These are phyloP conservation scores for Cyprinodon diabolis DNA, from an alignment of 2,797 vertebrate genomes.

Conservation along the genomic window DNA sequence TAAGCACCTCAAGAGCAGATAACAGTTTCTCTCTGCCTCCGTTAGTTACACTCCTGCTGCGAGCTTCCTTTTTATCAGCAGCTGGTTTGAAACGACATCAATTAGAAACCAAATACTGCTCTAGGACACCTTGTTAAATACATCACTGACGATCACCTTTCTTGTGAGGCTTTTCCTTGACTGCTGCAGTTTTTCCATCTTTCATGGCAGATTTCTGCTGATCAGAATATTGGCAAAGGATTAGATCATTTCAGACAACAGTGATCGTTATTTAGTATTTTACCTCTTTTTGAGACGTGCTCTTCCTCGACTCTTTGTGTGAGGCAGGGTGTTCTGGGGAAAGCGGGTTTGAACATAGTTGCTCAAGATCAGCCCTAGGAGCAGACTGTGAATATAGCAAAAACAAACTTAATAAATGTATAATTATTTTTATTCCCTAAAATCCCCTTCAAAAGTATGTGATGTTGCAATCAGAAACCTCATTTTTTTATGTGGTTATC, in stretches of 20 bases:
- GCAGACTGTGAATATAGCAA: conserved; percentile 49
- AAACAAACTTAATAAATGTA: neutral
- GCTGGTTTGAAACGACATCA: conserved; percentile 41
- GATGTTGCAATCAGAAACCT: neutral
- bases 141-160: conserved; percentile 57
- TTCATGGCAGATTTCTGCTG: conserved; percentile 69
- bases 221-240: neutral
- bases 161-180: conserved; percentile 69
- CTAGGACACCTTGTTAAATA: conserved; percentile 3
- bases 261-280: neutral
- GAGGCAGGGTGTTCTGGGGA: conserved; percentile 49
- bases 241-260: neutral
- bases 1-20: conserved; percentile 60
- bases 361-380: conserved; percentile 18
- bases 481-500: neutral
- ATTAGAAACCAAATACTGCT: conserved; percentile 12
- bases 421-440: too few species aligned
- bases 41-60: conserved; percentile 51
- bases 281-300: conserved; percentile 79
- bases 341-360: conserved; percentile 31
- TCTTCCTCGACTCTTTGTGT: conserved; percentile 72
- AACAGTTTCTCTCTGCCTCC: conserved; percentile 62
- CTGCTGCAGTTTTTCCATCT: conserved; percentile 60
- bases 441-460: neutral
- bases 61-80: conserved; percentile 54